A percentile compares a stretch with the other conserved stretches of the same genome.
phyloP scores from a whole-genome alignment of 2,888 invertebrate genomes.

The Acanthococcus lagerstroemiae region DNA sequence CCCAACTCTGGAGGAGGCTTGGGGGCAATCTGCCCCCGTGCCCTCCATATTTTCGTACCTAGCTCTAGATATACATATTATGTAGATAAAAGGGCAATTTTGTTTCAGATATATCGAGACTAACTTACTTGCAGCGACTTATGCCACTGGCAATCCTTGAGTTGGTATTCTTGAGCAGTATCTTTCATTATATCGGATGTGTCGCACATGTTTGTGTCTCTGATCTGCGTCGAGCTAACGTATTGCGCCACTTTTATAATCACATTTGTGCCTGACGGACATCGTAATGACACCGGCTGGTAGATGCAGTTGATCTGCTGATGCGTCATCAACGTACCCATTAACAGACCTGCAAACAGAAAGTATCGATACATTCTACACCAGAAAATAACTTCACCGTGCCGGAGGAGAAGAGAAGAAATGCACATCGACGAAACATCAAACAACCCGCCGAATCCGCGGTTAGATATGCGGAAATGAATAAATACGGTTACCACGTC shows the following conservation, averaged over 20 bases:
- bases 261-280: slow-evolving; percentile 85
- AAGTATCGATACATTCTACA: background rate
- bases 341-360: slow-evolving; percentile 62
- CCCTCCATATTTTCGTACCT: too few species aligned
- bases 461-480: background rate
- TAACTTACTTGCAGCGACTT: background rate
- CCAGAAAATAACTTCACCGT: background rate
- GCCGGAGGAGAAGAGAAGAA: background rate
- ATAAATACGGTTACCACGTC: background rate
- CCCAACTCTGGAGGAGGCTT: too few species aligned
- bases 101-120: too few species aligned
- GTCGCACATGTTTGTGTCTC: slow-evolving; percentile 3
- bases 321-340: slow-evolving; percentile 81
- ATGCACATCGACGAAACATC: background rate
- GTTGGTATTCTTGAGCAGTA: background rate
- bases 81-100: too few species aligned
- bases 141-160: background rate
- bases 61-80: too few species aligned
- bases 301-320: slow-evolving; percentile 88
- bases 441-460: background rate
- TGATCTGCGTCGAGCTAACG: slow-evolving; percentile 41
- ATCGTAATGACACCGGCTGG: slow-evolving; percentile 73
- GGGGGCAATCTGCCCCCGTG: too few species aligned
- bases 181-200: background rate
- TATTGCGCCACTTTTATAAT: slow-evolving; percentile 85